These are phyloP conservation scores for Idaea aversata DNA, from an alignment of 2,888 invertebrate species.

Conservation along the genomic window DNA sequence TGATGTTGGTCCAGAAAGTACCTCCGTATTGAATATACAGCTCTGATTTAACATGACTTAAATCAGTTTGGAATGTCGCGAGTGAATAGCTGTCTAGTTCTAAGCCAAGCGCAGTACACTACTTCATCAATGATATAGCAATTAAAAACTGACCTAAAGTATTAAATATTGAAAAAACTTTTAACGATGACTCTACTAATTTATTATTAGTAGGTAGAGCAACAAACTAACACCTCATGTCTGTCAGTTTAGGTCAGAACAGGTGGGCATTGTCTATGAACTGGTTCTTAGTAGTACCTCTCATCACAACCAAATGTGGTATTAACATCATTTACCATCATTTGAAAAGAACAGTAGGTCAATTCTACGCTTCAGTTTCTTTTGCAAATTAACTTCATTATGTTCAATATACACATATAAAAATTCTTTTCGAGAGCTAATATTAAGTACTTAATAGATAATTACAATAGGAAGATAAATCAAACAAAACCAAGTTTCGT, in stretches of 20 bases:
- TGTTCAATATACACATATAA: neutral
- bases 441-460: neutral
- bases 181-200: neutral
- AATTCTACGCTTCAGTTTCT: no score
- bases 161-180: no score
- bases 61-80: no score
- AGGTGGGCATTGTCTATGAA: no score
- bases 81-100: no score
- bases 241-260: neutral
- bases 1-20: neutral
- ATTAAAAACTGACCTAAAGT: no score
- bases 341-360: no score
- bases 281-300: neutral
- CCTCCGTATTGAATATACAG: no score
- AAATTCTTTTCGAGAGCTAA: neutral
- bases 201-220: neutral
- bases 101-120: no score
- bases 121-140: no score
- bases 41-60: no score
- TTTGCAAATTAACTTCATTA: neutral
- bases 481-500: neutral
- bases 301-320: neutral
- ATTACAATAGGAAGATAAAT: neutral
- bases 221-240: neutral
- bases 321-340: neutral